Conservation (phyloP, 2,888 invertebrate species). For the Marronus borbonicus region DNA sequence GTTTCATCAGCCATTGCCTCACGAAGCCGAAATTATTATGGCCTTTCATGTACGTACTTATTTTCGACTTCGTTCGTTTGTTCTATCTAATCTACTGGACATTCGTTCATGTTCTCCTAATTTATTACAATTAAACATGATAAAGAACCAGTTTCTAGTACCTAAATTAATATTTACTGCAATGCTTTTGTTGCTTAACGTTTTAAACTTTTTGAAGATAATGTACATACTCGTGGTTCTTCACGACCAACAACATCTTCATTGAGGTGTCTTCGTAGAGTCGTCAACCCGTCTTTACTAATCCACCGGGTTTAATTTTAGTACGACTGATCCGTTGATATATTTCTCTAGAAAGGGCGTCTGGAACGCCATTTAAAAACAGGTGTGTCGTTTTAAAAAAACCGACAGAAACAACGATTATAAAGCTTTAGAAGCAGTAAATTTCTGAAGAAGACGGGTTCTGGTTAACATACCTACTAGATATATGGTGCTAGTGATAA, state of each 20-base stretch:
- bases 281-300: conserved; percentile 31
- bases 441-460: conserved; percentile 33
- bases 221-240: not conserved
- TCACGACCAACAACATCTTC: conserved; percentile 7
- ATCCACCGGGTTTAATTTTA: conserved; percentile 36
- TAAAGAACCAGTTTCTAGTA: too few relatives aligned
- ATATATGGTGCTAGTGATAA: conserved; percentile 33
- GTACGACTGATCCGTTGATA: conserved; percentile 37
- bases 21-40: too few relatives aligned
- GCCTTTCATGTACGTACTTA: too few relatives aligned
- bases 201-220: not conserved
- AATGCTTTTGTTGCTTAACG: too few relatives aligned
- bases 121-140: too few relatives aligned
- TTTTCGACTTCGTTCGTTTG: too few relatives aligned
- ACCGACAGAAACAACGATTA: conserved; percentile 16
- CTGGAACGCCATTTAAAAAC: conserved; percentile 20
- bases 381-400: conserved; percentile 40
- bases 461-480: conserved; percentile 2
- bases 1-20: too few relatives aligned
- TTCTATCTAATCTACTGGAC: too few relatives aligned
- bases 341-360: conserved; percentile 30
- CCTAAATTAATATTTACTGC: too few relatives aligned
- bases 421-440: not conserved
- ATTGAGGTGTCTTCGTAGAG: conserved; percentile 33
- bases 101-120: too few relatives aligned